Evolutionary conservation across 2,888 invertebrate genomes (phyloP).

Genomic region (Acrobasis repandana): DNA sequence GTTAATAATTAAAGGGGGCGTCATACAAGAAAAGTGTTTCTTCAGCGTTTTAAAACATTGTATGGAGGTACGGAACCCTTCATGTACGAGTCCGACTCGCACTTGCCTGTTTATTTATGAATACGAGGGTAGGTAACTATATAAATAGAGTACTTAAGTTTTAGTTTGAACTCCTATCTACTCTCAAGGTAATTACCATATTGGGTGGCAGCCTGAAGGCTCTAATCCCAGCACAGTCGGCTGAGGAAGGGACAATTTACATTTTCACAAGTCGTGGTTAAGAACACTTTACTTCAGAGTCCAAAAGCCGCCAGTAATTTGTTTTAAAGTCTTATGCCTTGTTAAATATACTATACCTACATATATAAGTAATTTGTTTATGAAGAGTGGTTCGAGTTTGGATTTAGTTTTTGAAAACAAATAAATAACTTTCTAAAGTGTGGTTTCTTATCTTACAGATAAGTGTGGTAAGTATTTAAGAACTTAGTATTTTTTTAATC

Average conservation of each 20-base stretch:
- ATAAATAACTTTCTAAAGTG: background rate
- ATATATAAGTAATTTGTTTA: conserved; percentile 12
- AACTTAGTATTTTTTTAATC: too few relatives aligned
- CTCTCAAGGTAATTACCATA: conserved; percentile 37
- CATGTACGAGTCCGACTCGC: too few relatives aligned
- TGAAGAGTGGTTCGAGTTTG: background rate
- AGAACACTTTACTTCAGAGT: conserved; percentile 65
- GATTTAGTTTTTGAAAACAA: background rate
- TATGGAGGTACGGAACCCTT: too few relatives aligned
- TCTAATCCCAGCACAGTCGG: conserved; percentile 39
- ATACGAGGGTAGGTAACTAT: too few relatives aligned
- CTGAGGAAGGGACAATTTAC: conserved; percentile 49
- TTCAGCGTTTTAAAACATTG: too few relatives aligned
- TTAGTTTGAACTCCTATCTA: background rate
- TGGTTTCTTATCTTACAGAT: too few relatives aligned
- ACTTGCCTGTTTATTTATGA: too few relatives aligned
- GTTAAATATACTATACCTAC: conserved; percentile 15
- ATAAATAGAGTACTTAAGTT: too few relatives aligned
- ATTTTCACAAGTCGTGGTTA: conserved; percentile 63
- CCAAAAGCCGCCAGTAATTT: conserved; percentile 58
- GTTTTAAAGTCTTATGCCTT: conserved; percentile 41
- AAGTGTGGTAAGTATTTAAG: too few relatives aligned
- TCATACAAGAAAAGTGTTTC: too few relatives aligned
- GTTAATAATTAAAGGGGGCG: too few relatives aligned
- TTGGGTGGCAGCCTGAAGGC: conserved; percentile 37